These are phyloP conservation scores for Parus major DNA, from an alignment of 2,113 vertebrate genomes.

Conservation along the genomic window DNA sequence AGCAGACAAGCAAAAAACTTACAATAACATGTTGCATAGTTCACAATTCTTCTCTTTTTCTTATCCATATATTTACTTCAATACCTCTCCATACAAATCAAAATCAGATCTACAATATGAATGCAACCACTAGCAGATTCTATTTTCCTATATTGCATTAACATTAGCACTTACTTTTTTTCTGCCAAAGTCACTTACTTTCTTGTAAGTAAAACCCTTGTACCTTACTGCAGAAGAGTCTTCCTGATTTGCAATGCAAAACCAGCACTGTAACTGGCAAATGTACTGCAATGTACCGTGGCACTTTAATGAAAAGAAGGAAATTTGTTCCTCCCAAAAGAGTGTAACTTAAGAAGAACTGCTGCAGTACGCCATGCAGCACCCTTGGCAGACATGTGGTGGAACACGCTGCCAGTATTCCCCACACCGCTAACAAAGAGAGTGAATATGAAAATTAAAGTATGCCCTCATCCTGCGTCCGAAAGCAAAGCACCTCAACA, in stretches of 20 bases:
- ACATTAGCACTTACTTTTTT: not conserved
- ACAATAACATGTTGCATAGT: not conserved
- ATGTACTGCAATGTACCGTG: not conserved
- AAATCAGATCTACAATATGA: not conserved
- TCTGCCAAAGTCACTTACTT: not conserved
- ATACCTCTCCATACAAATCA: not conserved
- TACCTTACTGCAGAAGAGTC: not conserved
- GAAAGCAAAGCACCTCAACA: not conserved
- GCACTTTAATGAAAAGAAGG: not conserved
- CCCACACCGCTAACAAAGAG: not conserved
- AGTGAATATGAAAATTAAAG: not conserved
- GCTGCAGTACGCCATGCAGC: rapidly evolving
- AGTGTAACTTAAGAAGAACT: not conserved
- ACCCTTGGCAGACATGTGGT: rapidly evolving
- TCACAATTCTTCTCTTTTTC: not conserved
- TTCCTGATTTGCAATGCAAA: not conserved
- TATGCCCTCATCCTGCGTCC: not conserved
- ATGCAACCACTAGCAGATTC: not conserved
- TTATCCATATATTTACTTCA: not conserved
- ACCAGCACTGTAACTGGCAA: not conserved
- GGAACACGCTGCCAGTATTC: not conserved
- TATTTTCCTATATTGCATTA: not conserved
- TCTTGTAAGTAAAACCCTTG: not conserved
- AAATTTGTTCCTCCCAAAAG: not conserved
- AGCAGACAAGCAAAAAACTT: not conserved